Percentiles rank a stretch among this genome's conserved stretches.
These are phyloP conservation scores for Trichonephila clavipes DNA, from an alignment of 1,140 invertebrate species.

Conservation along the genomic window DNA sequence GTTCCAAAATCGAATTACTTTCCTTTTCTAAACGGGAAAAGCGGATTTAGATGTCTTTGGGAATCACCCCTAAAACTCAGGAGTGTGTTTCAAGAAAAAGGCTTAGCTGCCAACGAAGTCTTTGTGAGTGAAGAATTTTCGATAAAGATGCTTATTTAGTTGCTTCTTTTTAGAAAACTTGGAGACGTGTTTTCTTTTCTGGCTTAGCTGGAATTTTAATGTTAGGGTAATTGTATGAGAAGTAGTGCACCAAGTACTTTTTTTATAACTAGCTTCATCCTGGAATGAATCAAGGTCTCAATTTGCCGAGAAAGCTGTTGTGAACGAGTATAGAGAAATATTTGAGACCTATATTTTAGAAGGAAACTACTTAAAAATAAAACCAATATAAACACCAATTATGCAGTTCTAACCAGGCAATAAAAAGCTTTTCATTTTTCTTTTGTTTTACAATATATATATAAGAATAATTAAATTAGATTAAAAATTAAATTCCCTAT, in stretches of 20 bases:
- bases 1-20: slow-evolving; percentile 60
- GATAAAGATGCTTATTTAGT: slow-evolving; percentile 49
- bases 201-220: slow-evolving; percentile 19
- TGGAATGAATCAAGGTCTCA: neutral
- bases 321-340: too few species aligned
- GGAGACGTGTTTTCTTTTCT: neutral
- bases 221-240: neutral
- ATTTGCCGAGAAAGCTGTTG: too few species aligned
- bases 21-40: slow-evolving; percentile 48
- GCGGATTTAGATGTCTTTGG: slow-evolving; percentile 59
- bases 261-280: neutral
- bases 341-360: too few species aligned
- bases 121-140: slow-evolving; percentile 18
- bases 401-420: too few species aligned
- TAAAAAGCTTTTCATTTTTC: too few species aligned
- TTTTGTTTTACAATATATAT: too few species aligned
- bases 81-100: slow-evolving; percentile 3
- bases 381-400: too few species aligned
- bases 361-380: too few species aligned
- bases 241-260: neutral
- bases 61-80: slow-evolving; percentile 37
- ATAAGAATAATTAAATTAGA: too few species aligned
- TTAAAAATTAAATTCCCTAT: too few species aligned
- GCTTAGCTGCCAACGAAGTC: slow-evolving; percentile 25
- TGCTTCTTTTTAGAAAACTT: neutral